Evolutionary conservation across 1,140 invertebrate species (phyloP).

Genomic region (Chelonus insularis): DNA sequence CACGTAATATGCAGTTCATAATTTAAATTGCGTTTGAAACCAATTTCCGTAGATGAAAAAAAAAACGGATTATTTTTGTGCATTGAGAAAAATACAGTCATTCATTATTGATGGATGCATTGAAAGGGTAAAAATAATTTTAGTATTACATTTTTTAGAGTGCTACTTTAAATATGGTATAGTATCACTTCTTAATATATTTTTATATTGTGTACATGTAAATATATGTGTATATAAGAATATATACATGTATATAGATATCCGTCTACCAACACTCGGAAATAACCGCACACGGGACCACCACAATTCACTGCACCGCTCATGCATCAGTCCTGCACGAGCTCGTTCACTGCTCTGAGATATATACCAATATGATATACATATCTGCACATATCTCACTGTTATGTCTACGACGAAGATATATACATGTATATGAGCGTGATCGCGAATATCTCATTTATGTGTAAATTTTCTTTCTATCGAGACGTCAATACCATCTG

Average conservation of each 20-base stretch:
- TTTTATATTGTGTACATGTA: neutral
- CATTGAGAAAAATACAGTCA: conserved; percentile 1
- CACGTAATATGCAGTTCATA: too few relatives aligned
- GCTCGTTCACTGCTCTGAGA: conserved; percentile 47
- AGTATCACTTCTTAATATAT: too few relatives aligned
- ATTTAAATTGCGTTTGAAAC: neutral
- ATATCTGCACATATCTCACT: conserved; percentile 37
- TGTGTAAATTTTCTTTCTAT: conserved; percentile 11
- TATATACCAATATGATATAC: conserved; percentile 38
- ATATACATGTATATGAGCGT: neutral
- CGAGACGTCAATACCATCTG: conserved; percentile 15
- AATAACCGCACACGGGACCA: conserved; percentile 48
- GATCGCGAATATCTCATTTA: conserved; percentile 13
- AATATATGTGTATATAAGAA: neutral
- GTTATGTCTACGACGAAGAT: conserved; percentile 7
- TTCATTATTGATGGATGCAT: neutral
- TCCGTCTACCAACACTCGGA: neutral
- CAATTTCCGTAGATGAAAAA: neutral
- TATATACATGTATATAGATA: conserved; percentile 6
- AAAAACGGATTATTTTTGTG: neutral
- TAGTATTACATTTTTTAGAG: too few relatives aligned
- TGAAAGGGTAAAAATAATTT: too few relatives aligned
- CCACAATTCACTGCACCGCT: conserved; percentile 55
- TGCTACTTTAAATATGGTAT: too few relatives aligned
- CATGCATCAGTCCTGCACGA: conserved; percentile 56